A percentile compares a stretch with the other conserved stretches of the same genome.
These are phyloP conservation scores for Paralinhomoeus sp. DNA, from an alignment of 2,888 invertebrate genomes.

Conservation along the genomic window DNA sequence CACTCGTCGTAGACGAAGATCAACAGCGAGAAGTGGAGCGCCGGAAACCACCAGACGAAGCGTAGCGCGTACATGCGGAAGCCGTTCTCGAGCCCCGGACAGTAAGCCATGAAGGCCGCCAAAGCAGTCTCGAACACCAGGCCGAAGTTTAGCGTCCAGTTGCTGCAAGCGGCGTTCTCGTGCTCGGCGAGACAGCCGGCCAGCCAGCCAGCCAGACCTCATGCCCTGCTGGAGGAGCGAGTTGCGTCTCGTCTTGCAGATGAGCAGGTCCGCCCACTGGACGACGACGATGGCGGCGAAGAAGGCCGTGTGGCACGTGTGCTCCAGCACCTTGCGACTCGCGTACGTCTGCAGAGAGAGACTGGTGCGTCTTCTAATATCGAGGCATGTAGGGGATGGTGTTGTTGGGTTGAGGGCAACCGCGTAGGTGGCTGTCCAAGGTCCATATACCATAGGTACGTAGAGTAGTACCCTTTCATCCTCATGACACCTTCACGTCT, in stretches of 20 bases:
- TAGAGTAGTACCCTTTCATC: too few relatives aligned
- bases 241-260: constrained; percentile 29
- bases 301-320: constrained; percentile 29
- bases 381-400: too few relatives aligned
- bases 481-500: too few relatives aligned
- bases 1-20: not conserved
- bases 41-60: not conserved
- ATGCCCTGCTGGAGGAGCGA: constrained; percentile 31
- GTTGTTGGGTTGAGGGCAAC: too few relatives aligned
- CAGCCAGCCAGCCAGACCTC: constrained; percentile 28
- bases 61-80: not conserved
- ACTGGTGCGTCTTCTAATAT: too few relatives aligned
- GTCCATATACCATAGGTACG: too few relatives aligned
- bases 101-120: constrained; percentile 11
- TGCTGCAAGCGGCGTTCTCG: constrained; percentile 7
- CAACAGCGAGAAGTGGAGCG: not conserved
- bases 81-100: not conserved
- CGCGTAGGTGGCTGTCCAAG: too few relatives aligned
- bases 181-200: too few relatives aligned
- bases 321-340: constrained; percentile 27
- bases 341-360: constrained; percentile 12
- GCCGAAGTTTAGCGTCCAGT: constrained; percentile 13
- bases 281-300: constrained; percentile 28
- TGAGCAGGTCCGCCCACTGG: constrained; percentile 27
- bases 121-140: constrained; percentile 15